Percentiles rank a stretch among this genome's conserved stretches.
phyloP scores from a whole-genome alignment of 2,113 vertebrate species.

The Phalacrocorax carbo region DNA sequence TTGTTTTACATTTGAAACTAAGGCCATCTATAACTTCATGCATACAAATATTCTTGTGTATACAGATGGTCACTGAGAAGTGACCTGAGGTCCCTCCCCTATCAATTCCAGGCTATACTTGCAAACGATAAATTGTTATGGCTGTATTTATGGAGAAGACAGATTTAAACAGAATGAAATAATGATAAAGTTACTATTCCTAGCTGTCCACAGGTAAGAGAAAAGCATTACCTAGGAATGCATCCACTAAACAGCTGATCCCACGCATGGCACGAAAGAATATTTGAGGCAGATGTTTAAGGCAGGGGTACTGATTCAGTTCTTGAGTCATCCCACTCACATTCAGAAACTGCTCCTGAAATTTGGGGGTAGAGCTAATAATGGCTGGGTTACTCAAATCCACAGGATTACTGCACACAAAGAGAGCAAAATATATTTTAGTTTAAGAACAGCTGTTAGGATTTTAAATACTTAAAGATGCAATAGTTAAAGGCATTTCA shows the following conservation, averaged over 20 bases:
- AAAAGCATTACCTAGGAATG: conserved; percentile 88
- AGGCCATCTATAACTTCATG: neutral
- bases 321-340: conserved; percentile 92
- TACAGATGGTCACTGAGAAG: neutral
- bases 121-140: neutral
- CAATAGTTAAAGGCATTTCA: neutral
- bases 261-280: conserved; percentile 98
- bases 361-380: conserved; percentile 96
- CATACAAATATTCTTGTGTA: neutral
- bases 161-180: neutral
- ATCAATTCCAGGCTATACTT: neutral
- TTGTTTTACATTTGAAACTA: neutral
- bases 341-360: conserved; percentile 95
- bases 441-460: neutral
- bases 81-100: neutral
- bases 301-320: conserved; percentile 91
- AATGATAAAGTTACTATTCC: neutral
- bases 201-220: conserved; percentile 5
- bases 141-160: neutral
- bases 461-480: neutral
- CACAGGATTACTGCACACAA: conserved; percentile 87
- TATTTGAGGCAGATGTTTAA: conserved; percentile 95
- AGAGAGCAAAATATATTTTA: neutral
- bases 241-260: conserved; percentile 94
- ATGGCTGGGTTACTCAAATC: conserved; percentile 95